These are phyloP conservation scores for Frankliniella fusca DNA, from an alignment of 2,888 invertebrate species.

Conservation along the genomic window DNA sequence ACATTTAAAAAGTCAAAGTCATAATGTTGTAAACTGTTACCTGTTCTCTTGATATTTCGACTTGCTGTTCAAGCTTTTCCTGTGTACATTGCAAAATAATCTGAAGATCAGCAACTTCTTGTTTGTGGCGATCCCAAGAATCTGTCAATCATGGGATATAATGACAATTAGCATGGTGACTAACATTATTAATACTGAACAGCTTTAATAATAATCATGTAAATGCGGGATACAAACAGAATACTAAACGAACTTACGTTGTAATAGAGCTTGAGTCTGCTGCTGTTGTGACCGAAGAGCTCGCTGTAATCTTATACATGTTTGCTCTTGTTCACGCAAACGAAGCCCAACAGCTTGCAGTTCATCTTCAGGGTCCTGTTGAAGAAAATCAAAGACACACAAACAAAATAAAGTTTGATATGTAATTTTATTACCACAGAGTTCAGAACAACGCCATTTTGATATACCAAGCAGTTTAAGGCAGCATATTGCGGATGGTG, in stretches of 20 bases:
- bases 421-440: no score
- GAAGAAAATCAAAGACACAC: background rate
- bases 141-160: slow-evolving; percentile 45
- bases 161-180: slow-evolving; percentile 36
- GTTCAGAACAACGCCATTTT: background rate
- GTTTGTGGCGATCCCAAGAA: slow-evolving; percentile 55
- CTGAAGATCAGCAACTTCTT: slow-evolving; percentile 54
- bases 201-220: slow-evolving; percentile 15
- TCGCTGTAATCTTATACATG: slow-evolving; percentile 59
- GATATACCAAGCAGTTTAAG: background rate
- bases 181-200: slow-evolving; percentile 28
- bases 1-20: no score
- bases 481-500: background rate
- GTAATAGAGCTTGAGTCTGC: slow-evolving; percentile 59
- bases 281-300: slow-evolving; percentile 61
- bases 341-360: slow-evolving; percentile 36
- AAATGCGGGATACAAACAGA: background rate
- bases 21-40: slow-evolving; percentile 41
- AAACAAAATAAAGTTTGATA: background rate
- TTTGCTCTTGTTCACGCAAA: slow-evolving; percentile 55
- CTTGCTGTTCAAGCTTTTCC: slow-evolving; percentile 55
- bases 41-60: slow-evolving; percentile 53
- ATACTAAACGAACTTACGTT: slow-evolving; percentile 51
- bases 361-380: background rate
- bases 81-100: slow-evolving; percentile 53